Percentiles rank a stretch among this genome's conserved stretches.
Conservation (phyloP, 2,113 vertebrate genomes). For the Anarhynchus alexandrinus region DNA sequence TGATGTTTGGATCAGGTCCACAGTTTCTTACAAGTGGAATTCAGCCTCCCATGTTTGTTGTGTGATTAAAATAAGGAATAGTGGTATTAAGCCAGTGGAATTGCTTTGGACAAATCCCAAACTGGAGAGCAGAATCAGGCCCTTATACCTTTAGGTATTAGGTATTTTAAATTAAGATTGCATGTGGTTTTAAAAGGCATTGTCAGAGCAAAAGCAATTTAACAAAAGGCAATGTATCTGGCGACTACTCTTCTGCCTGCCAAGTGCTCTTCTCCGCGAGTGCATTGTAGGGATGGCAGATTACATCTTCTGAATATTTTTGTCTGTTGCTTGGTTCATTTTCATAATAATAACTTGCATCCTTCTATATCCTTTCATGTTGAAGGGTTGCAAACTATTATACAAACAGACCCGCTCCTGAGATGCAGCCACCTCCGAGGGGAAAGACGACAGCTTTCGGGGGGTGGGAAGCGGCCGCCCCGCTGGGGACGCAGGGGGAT, state of each 20-base stretch:
- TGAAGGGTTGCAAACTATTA: slow-evolving; percentile 49
- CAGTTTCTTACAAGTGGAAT: rapidly evolving
- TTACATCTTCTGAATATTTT: slow-evolving; percentile 64
- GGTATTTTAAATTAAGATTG: slow-evolving; percentile 53
- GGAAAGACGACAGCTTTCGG: neutral
- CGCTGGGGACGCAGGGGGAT: rapidly evolving
- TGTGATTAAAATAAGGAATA: neutral
- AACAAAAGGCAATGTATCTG: slow-evolving; percentile 56
- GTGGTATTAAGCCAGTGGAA: neutral
- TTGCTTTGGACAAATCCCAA: slow-evolving; percentile 21
- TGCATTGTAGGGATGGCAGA: slow-evolving; percentile 38
- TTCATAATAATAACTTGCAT: slow-evolving; percentile 63
- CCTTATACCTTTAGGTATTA: slow-evolving; percentile 10
- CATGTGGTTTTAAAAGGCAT: slow-evolving; percentile 46
- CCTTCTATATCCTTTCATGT: slow-evolving; percentile 42
- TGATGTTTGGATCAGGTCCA: neutral
- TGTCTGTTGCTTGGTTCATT: slow-evolving; percentile 50
- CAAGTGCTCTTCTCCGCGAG: slow-evolving; percentile 33
- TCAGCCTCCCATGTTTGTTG: neutral
- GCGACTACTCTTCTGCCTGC: slow-evolving; percentile 52
- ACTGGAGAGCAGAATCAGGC: neutral
- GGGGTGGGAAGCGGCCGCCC: rapidly evolving
- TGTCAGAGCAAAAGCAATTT: slow-evolving; percentile 51
- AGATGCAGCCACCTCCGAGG: neutral
- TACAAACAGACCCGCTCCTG: neutral